Conservation (phyloP, 2,888 invertebrate species). For the Agrilus mali region DNA sequence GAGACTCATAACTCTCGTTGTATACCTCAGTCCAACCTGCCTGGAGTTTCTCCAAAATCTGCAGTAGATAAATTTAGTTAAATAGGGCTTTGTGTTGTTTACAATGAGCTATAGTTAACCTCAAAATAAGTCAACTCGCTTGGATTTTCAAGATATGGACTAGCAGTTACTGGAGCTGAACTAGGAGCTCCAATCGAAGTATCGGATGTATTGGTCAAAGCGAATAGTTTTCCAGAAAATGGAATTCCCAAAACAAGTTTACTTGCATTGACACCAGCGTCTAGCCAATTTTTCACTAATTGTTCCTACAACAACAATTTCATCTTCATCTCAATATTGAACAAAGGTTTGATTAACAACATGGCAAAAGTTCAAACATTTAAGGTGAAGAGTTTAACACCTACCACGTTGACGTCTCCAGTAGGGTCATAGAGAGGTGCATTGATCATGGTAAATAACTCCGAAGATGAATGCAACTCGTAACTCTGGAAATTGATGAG, state of each 20-base stretch:
- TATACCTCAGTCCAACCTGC: too few species aligned
- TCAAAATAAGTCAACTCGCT: conserved; percentile 64
- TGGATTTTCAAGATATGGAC: conserved; percentile 46
- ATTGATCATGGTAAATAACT: conserved; percentile 50
- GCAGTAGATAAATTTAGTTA: too few species aligned
- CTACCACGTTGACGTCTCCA: conserved; percentile 1
- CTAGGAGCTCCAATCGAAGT: conserved; percentile 43
- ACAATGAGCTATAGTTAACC: conserved; percentile 24
- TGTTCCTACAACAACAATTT: conserved; percentile 27
- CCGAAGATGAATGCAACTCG: conserved; percentile 60
- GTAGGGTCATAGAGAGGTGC: conserved; percentile 34
- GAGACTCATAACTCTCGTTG: too few species aligned
- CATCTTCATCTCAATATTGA: too few species aligned
- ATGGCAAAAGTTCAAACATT: neutral
- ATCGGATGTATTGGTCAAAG: conserved; percentile 34
- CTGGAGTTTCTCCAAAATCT: too few species aligned
- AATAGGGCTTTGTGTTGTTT: too few species aligned
- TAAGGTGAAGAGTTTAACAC: neutral
- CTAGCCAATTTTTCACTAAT: conserved; percentile 39
- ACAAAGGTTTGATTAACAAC: too few species aligned
- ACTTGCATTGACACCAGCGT: conserved; percentile 41
- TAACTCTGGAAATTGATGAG: conserved; percentile 62
- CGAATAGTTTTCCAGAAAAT: conserved; percentile 57
- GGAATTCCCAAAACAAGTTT: conserved; percentile 61
- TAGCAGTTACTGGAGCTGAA: conserved; percentile 45